Evolutionary conservation across 2,113 vertebrate genomes (phyloP).

Genomic region (Herpetotheres cachinnans): DNA sequence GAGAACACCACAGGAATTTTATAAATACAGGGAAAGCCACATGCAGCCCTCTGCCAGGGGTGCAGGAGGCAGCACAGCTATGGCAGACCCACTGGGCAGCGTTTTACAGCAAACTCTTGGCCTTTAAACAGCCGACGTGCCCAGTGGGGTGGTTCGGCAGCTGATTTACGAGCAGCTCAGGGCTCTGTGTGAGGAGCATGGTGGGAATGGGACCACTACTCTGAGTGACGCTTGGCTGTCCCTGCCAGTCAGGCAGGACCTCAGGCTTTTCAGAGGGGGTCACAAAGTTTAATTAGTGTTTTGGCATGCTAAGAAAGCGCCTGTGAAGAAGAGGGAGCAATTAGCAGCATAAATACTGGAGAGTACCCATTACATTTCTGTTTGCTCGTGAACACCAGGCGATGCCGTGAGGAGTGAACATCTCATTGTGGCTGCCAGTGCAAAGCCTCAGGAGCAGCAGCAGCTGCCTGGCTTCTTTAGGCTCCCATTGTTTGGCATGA

Average conservation of each 20-base stretch:
- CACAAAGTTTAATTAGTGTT: background rate
- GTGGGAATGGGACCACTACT: background rate
- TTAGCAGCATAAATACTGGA: background rate
- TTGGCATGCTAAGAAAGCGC: background rate
- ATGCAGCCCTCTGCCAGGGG: accelerated
- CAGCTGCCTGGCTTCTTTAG: background rate
- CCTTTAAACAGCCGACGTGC: background rate
- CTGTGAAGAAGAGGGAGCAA: background rate
- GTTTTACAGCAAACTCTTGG: background rate
- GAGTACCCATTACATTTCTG: background rate
- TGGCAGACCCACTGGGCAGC: background rate
- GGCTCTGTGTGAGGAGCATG: accelerated
- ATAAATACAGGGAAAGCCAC: background rate
- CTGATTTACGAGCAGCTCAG: background rate
- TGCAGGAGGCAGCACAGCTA: background rate
- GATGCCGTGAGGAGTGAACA: background rate
- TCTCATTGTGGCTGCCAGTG: background rate
- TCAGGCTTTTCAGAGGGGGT: background rate
- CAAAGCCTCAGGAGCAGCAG: background rate
- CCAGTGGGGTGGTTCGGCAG: background rate
- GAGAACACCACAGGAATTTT: background rate
- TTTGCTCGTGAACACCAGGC: background rate
- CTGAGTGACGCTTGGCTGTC: background rate
- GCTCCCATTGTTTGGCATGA: background rate
- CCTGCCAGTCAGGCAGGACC: background rate